phyloP scores from a whole-genome alignment of 1,140 invertebrate species.

The Drosophila sp. region DNA sequence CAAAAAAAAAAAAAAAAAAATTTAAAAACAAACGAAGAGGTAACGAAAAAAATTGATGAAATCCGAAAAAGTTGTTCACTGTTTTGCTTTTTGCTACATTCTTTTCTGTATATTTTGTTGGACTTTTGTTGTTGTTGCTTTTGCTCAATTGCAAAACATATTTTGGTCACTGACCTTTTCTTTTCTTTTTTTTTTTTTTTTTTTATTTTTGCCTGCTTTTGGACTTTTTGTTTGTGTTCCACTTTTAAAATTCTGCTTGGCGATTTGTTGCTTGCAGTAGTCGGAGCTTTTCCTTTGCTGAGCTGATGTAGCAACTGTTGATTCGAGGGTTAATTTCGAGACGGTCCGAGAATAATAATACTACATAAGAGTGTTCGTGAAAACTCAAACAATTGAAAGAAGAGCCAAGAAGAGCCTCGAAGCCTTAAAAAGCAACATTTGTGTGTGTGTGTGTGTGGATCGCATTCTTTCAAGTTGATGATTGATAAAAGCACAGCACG shows the following conservation, averaged over 20 bases:
- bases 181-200: conserved; percentile 35
- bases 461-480: conserved; percentile 21
- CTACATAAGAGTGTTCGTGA: not conserved
- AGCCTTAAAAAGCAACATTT: conserved; percentile 20
- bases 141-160: conserved; percentile 56
- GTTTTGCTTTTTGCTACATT: conserved; percentile 47
- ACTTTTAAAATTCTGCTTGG: conserved; percentile 40
- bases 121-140: conserved; percentile 22
- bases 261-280: conserved; percentile 22
- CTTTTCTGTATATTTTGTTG: conserved; percentile 32
- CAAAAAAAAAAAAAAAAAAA: conserved; percentile 6
- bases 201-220: conserved; percentile 43
- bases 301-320: conserved; percentile 31
- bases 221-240: conserved; percentile 50
- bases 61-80: conserved; percentile 35
- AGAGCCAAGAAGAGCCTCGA: conserved; percentile 18
- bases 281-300: conserved; percentile 35
- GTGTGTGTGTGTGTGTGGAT: conserved; percentile 29
- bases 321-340: conserved; percentile 13
- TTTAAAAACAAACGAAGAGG: conserved; percentile 18
- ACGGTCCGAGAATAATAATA: conserved; percentile 1
- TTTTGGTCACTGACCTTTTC: conserved; percentile 58
- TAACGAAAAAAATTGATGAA: conserved; percentile 43
- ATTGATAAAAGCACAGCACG: conserved; percentile 49
- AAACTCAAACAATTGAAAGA: conserved; percentile 27